phyloP scores from a whole-genome alignment of 2,797 vertebrate species.

The Ceyx erithaca region DNA sequence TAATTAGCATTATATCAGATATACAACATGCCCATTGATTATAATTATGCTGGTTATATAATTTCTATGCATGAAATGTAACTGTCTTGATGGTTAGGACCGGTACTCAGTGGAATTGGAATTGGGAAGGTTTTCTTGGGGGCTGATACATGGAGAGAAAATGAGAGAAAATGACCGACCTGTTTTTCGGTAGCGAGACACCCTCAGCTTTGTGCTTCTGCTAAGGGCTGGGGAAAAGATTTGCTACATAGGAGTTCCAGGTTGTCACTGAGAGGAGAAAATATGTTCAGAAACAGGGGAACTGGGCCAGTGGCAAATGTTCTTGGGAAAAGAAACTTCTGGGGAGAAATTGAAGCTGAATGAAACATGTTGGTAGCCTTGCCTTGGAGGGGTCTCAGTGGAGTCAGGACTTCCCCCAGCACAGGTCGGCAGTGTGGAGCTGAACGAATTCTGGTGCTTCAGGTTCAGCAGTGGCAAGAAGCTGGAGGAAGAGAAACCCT shows the following conservation, averaged over 20 bases:
- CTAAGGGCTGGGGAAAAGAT: neutral
- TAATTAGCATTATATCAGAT: conserved; percentile 66
- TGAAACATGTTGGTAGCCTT: neutral
- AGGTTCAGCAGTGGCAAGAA: conserved; percentile 42
- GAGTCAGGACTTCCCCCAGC: neutral
- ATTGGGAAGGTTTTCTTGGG: conserved; percentile 23
- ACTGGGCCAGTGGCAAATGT: neutral
- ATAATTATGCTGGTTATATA: conserved; percentile 60
- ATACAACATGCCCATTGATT: conserved; percentile 66
- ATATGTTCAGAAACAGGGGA: neutral
- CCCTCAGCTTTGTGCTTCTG: conserved; percentile 18
- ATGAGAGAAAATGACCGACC: neutral
- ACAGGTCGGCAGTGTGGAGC: neutral
- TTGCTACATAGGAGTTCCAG: conserved; percentile 17
- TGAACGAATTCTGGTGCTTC: neutral
- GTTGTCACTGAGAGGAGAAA: neutral
- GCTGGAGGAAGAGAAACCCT: conserved; percentile 37
- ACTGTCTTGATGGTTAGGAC: conserved; percentile 29
- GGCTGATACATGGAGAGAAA: neutral
- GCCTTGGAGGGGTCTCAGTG: neutral
- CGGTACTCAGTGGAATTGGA: conserved; percentile 16
- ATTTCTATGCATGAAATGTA: conserved; percentile 63
- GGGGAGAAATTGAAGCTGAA: neutral
- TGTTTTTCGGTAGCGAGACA: neutral
- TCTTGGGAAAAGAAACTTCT: neutral